Evolutionary conservation across 2,797 vertebrate species (phyloP).

Genomic region (Margarornis squamiger): DNA sequence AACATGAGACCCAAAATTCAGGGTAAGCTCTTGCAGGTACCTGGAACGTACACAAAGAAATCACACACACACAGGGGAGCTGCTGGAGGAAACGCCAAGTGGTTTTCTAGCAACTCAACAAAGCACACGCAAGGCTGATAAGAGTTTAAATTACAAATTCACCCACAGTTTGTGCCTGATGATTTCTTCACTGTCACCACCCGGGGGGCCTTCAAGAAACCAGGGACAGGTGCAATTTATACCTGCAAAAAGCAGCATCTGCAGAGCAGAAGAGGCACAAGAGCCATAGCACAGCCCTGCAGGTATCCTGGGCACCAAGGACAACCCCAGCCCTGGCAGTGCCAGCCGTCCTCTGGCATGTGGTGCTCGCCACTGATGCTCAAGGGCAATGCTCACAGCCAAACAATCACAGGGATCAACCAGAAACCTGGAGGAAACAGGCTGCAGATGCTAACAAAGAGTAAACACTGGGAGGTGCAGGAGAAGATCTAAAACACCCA

Average conservation of each 20-base stretch:
- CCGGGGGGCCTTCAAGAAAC: not conserved
- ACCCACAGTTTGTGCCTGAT: not conserved
- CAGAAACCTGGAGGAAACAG: not conserved
- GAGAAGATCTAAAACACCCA: not conserved
- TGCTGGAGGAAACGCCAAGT: not conserved
- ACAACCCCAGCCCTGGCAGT: not conserved
- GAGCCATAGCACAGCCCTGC: not conserved
- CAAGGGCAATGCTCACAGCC: not conserved
- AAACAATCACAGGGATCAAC: not conserved
- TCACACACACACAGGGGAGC: not conserved
- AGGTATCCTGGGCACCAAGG: not conserved
- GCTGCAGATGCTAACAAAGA: not conserved
- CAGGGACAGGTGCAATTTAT: not conserved
- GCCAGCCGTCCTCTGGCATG: not conserved
- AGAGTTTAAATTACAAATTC: not conserved
- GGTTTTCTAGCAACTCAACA: not conserved
- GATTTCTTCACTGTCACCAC: not conserved
- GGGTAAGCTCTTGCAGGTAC: not conserved
- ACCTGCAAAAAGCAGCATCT: not conserved
- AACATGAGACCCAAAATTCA: not conserved
- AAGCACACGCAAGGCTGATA: not conserved
- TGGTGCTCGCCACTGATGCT: not conserved
- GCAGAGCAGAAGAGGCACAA: not conserved
- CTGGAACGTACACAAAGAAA: not conserved
- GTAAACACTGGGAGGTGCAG: not conserved